A percentile compares a stretch with the other conserved stretches of the same genome.
These are phyloP conservation scores for Mechanitis mazaeus DNA, from an alignment of 2,888 invertebrate species.

Conservation along the genomic window DNA sequence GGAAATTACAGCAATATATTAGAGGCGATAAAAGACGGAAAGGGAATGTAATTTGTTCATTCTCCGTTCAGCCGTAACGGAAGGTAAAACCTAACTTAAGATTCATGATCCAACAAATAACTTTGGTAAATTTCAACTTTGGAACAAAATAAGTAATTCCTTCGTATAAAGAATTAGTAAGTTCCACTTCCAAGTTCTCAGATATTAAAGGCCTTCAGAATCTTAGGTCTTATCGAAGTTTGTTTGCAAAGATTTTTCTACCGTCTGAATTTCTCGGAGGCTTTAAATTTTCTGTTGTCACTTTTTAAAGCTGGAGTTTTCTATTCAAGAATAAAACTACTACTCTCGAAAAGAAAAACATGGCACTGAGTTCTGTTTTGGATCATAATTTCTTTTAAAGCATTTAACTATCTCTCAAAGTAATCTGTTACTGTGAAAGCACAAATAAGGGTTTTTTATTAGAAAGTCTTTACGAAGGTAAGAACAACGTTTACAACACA, in stretches of 20 bases:
- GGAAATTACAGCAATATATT: not conserved
- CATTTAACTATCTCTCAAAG: too few relatives aligned
- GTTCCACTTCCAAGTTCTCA: constrained; percentile 14
- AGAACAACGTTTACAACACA: too few relatives aligned
- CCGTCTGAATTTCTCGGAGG: not conserved
- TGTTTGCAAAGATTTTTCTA: not conserved
- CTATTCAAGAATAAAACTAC: too few relatives aligned
- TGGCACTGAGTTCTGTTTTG: too few relatives aligned
- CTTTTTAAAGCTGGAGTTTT: too few relatives aligned
- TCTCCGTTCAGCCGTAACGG: constrained; percentile 23
- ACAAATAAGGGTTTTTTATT: too few relatives aligned
- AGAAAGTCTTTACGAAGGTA: too few relatives aligned
- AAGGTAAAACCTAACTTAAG: constrained; percentile 26
- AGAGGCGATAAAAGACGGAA: constrained; percentile 18
- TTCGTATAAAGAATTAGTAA: constrained; percentile 25
- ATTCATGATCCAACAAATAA: constrained; percentile 30
- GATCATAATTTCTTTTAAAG: too few relatives aligned
- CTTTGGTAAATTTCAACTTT: constrained; percentile 20
- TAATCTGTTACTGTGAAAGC: too few relatives aligned
- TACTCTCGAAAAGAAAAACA: too few relatives aligned
- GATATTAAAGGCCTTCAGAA: not conserved
- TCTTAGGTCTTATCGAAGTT: not conserved
- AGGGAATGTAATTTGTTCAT: constrained; percentile 26
- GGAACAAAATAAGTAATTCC: constrained; percentile 20
- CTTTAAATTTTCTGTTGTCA: not conserved